A percentile compares a stretch with the other conserved stretches of the same genome.
Conservation (phyloP, 2,113 vertebrate species). For the Pogona vitticeps region DNA sequence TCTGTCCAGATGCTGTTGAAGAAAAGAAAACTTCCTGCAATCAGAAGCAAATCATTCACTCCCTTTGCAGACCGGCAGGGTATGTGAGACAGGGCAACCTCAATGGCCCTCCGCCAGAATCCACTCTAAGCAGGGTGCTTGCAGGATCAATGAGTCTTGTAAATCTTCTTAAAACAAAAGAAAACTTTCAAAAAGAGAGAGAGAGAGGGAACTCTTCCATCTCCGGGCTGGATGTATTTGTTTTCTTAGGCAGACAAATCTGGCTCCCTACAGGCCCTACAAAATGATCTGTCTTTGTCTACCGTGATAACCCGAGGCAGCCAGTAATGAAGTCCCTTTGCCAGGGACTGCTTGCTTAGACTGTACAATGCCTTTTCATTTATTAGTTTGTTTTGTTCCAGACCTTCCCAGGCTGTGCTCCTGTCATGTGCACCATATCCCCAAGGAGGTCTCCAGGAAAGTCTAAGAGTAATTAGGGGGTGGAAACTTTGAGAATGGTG, state of each 20-base stretch:
- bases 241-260: conserved; percentile 72
- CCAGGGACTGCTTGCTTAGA: conserved; percentile 49
- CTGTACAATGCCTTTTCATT: conserved; percentile 59
- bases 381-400: conserved; percentile 55
- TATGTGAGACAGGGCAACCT: conserved; percentile 38
- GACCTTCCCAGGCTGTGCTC: not conserved
- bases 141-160: conserved; percentile 51
- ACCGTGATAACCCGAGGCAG: conserved; percentile 63
- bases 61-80: conserved; percentile 39
- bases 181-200: not conserved
- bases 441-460: conserved; percentile 23
- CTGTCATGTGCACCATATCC: accelerated
- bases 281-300: conserved; percentile 75
- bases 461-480: not conserved
- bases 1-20: conserved; percentile 53
- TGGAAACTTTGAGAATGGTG: not conserved
- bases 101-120: conserved; percentile 47
- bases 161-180: conserved; percentile 53
- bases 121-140: conserved; percentile 39
- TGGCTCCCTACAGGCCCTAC: conserved; percentile 54
- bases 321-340: conserved; percentile 65
- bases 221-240: conserved; percentile 71
- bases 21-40: conserved; percentile 56
- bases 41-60: conserved; percentile 36
- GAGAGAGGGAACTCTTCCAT: conserved; percentile 41